Conservation (phyloP, 2,888 invertebrate genomes). For the Teleogryllus oceanicus region DNA sequence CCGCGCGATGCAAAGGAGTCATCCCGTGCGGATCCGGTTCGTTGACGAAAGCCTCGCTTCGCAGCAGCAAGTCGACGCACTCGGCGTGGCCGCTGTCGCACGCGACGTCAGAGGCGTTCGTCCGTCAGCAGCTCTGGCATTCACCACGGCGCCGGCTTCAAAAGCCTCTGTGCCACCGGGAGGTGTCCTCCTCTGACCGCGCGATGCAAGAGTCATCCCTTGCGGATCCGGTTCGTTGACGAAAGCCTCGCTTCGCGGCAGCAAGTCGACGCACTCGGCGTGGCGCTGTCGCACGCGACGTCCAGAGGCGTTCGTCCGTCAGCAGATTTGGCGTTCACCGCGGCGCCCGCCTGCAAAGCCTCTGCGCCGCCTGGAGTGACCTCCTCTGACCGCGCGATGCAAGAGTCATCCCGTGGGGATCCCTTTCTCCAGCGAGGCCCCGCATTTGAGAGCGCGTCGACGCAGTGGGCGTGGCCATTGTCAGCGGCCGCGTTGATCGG, state of each 20-base stretch:
- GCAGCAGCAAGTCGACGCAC: no score
- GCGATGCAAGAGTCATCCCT: neutral
- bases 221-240: neutral
- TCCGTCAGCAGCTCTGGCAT: neutral
- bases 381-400: conserved; percentile 25
- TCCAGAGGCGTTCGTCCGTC: conserved; percentile 9
- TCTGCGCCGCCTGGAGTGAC: conserved; percentile 12
- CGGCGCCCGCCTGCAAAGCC: conserved; percentile 23
- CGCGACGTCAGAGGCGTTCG: no score
- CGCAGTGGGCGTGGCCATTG: conserved; percentile 24
- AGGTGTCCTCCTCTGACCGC: neutral
- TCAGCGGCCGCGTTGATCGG: conserved; percentile 22
- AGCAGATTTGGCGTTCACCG: neutral
- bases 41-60: no score
- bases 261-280: neutral
- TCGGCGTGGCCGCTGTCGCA: no score
- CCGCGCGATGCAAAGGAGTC: conserved; percentile 27
- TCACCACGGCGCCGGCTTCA: conserved; percentile 22
- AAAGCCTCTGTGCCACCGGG: neutral
- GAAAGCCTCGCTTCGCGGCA: neutral
- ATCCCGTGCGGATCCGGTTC: no score
- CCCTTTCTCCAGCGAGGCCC: conserved; percentile 19
- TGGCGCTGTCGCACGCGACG: conserved; percentile 20
- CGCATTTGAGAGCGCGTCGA: conserved; percentile 23
- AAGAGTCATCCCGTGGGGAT: conserved; percentile 26